A percentile compares a stretch with the other conserved stretches of the same genome.
These are phyloP conservation scores for Nothoprocta perdicaria DNA, from an alignment of 2,113 vertebrate species.

Conservation along the genomic window DNA sequence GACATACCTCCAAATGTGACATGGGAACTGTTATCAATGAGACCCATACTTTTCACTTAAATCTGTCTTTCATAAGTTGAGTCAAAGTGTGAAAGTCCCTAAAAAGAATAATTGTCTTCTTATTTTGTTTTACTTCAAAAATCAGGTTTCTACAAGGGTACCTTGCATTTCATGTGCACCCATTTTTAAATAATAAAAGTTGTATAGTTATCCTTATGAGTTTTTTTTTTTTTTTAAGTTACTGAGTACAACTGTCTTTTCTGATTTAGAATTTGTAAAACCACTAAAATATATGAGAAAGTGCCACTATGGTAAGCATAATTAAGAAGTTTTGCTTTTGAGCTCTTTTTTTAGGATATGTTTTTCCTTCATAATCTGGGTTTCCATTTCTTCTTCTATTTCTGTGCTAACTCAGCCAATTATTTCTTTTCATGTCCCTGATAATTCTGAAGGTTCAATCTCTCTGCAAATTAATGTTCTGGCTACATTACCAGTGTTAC, in stretches of 20 bases:
- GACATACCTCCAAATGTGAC: background rate
- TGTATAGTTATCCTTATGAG: accelerated
- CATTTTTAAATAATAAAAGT: background rate
- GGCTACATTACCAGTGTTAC: background rate
- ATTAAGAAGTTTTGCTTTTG: background rate
- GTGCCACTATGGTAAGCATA: background rate
- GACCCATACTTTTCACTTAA: background rate
- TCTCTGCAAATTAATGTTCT: slow-evolving; percentile 26
- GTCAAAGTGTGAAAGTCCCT: accelerated
- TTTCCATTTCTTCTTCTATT: slow-evolving; percentile 3
- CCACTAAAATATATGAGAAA: background rate
- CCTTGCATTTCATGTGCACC: background rate
- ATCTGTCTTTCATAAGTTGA: background rate
- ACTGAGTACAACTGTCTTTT: background rate
- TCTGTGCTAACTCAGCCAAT: background rate
- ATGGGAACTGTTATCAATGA: background rate
- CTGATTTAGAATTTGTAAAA: background rate
- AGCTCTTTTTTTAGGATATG: background rate
- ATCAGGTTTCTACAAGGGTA: accelerated
- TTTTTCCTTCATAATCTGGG: background rate
- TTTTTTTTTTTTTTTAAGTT: background rate
- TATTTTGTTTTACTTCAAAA: background rate
- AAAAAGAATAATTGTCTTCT: background rate
- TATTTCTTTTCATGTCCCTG: background rate
- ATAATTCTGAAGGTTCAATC: background rate